Evolutionary conservation across 2,797 vertebrate genomes (phyloP).

Genomic region (Leptatherina wallacei): DNA sequence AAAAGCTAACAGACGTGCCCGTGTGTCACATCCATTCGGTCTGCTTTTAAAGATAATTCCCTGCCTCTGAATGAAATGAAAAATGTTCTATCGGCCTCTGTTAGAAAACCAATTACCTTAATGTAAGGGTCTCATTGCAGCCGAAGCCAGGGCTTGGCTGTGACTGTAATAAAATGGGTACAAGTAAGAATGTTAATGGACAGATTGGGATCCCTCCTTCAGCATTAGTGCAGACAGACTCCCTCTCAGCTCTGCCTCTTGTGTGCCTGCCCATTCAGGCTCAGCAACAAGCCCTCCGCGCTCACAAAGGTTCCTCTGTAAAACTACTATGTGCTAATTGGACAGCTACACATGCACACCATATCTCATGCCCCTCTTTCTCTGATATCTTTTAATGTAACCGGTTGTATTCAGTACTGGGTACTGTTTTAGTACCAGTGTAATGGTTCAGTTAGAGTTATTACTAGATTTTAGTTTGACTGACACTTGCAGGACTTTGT

Average conservation of each 20-base stretch:
- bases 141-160: conserved; percentile 37
- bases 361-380: conserved; percentile 12
- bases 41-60: conserved; percentile 44
- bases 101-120: conserved; percentile 70
- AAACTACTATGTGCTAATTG: conserved; percentile 56
- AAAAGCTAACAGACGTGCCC: conserved; percentile 34
- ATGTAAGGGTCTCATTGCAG: conserved; percentile 48
- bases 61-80: conserved; percentile 48
- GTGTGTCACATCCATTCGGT: conserved; percentile 9
- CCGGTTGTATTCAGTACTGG: not conserved
- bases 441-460: no score
- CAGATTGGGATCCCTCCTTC: conserved; percentile 50
- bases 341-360: conserved; percentile 41
- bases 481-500: not conserved
- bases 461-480: not conserved
- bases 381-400: conserved; percentile 13
- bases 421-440: not conserved
- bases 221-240: conserved; percentile 33
- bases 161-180: conserved; percentile 50
- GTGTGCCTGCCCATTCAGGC: conserved; percentile 52
- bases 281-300: conserved; percentile 33
- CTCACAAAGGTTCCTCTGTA: conserved; percentile 66
- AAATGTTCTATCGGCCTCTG: conserved; percentile 59
- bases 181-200: conserved; percentile 69
- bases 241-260: conserved; percentile 29